Base-by-base conservation (phyloP, 2,888 invertebrate genomes). In the Cephus nigrinus region DNA sequence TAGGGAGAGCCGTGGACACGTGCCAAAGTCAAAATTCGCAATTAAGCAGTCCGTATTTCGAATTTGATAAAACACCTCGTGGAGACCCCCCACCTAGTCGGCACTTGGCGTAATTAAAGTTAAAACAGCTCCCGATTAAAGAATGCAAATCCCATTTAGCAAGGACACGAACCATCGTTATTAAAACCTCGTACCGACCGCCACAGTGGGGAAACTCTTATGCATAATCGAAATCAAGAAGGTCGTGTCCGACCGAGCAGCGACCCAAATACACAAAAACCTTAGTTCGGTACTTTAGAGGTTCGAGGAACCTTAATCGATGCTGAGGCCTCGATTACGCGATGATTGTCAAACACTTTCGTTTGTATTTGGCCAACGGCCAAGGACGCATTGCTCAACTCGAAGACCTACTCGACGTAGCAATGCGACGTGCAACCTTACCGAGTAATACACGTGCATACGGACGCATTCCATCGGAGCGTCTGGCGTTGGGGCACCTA, bases 351-450 rank as follows among this genome's bases (percentile, higher is more conserved):
- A 83, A 84, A 85, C 81, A 85, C 84, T 84, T 86, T 83, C 83
- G 83, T 82, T 83, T 80, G 83, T 83, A 79, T 83, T 88, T 89
- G 89, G 89, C 86, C 82, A 78, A 78, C 78, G 82, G 86, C 88
- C 89, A 89, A 89, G 89, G 89, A 85, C 86, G 82, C 81, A 82
- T 88, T 87, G 85, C 89, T 84, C 80, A 86, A 87, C 77, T 76
- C 80, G 82, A 81, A 74, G 76, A 34, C 11, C 36, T 74, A 35
- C 34, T 35, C 74, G 36, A 74, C 74, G 74, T 33, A 33, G 32
- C n/a, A 9, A 33, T 33, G 33, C 71, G 72, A 78, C 78, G 78
- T 73, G 78, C 75, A 73, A 69, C 78, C 78, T 78, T 78, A 76
- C 73, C 32, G 35, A 30, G 74, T 71, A 33, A 55, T 55, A 55